Evolutionary conservation across 2,113 vertebrate species (phyloP).

Genomic region (Antennarius striatus): DNA sequence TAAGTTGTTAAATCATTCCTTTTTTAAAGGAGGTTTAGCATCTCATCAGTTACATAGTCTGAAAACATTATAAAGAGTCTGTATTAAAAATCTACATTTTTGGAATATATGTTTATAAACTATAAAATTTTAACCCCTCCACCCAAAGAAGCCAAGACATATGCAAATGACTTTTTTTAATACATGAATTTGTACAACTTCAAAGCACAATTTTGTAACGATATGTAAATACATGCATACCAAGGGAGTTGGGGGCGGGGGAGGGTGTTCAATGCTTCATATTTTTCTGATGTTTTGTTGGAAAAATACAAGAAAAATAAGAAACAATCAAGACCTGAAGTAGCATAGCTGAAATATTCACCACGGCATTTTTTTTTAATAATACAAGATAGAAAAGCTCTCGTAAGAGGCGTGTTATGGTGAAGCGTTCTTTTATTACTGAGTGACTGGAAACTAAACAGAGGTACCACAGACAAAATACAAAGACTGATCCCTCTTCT

Average conservation of each 20-base stretch:
- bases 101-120: not conserved
- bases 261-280: slow-evolving; percentile 11
- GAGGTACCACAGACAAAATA: slow-evolving; percentile 50
- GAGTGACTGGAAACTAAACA: slow-evolving; percentile 37
- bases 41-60: no score
- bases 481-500: slow-evolving; percentile 45
- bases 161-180: slow-evolving; percentile 55
- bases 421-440: not conserved
- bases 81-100: not conserved
- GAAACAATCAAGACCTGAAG: slow-evolving; percentile 17
- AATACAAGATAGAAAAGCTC: slow-evolving; percentile 28
- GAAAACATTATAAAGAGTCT: no score
- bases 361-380: slow-evolving; percentile 35
- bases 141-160: slow-evolving; percentile 41
- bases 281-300: slow-evolving; percentile 14
- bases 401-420: not conserved
- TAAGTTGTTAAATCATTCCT: no score
- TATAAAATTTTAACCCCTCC: not conserved
- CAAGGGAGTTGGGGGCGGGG: not conserved
- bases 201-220: slow-evolving; percentile 54
- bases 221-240: slow-evolving; percentile 50
- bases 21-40: no score
- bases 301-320: slow-evolving; percentile 22
- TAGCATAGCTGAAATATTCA: slow-evolving; percentile 37
- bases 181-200: slow-evolving; percentile 52